phyloP scores from a whole-genome alignment of 2,888 invertebrate species.

The Tetanocera ferruginea region DNA sequence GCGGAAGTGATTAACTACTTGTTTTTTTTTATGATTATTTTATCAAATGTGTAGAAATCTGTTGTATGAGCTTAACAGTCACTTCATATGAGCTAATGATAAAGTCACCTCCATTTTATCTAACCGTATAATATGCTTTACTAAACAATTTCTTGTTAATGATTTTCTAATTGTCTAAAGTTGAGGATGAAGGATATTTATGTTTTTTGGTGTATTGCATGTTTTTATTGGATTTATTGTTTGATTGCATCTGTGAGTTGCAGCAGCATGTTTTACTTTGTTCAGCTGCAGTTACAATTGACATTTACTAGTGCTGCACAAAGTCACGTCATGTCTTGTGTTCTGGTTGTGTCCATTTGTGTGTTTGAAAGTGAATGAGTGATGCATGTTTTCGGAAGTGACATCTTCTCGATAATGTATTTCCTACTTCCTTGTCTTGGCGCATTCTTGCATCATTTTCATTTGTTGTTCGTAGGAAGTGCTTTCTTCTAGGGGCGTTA shows the following conservation, averaged over 20 bases:
- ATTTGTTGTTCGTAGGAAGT: background rate
- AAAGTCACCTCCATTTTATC: background rate
- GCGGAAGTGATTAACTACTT: conserved; percentile 8
- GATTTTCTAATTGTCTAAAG: background rate
- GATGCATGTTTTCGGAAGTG: background rate
- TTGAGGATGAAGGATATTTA: background rate
- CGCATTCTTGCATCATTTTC: background rate
- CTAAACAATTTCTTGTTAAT: background rate
- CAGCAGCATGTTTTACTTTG: background rate
- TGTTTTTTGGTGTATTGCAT: background rate
- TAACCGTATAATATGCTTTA: background rate
- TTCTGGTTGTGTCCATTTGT: background rate
- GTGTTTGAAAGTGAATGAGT: background rate
- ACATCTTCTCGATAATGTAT: background rate
- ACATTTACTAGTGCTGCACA: background rate
- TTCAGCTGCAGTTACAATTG: background rate
- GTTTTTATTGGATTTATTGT: background rate
- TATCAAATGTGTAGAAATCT: background rate
- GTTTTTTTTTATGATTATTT: background rate
- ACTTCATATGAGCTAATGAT: background rate
- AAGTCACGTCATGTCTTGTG: background rate
- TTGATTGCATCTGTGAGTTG: background rate
- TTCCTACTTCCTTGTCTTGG: background rate
- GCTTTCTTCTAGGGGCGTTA: background rate
- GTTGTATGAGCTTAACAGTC: conserved; percentile 12